These are phyloP conservation scores for Phanerotoma sp. DNA, from an alignment of 2,888 invertebrate genomes.

Conservation along the genomic window DNA sequence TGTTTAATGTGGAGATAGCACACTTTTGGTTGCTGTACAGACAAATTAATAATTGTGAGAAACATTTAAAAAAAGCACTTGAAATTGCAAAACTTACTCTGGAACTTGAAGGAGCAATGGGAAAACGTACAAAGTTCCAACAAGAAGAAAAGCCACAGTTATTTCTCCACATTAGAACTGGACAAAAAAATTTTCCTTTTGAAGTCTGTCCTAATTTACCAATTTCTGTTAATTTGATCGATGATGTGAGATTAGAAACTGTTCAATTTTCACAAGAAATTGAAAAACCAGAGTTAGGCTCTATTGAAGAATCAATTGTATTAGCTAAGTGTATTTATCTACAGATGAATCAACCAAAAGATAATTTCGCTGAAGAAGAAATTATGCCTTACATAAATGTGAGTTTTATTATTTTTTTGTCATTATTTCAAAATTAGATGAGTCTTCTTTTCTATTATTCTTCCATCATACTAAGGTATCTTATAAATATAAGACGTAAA, in stretches of 20 bases:
- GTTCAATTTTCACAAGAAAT: constrained; percentile 69
- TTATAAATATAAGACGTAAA: too few relatives aligned
- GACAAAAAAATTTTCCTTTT: constrained; percentile 55
- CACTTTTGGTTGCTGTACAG: constrained; percentile 75
- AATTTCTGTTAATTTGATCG: constrained; percentile 72
- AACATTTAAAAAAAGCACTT: constrained; percentile 67
- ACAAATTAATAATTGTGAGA: constrained; percentile 70
- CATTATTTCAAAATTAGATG: constrained; percentile 9
- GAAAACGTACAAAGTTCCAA: constrained; percentile 90
- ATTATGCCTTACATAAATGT: constrained; percentile 72
- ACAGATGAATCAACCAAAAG: constrained; percentile 74
- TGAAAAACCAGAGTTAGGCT: constrained; percentile 63
- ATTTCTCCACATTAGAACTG: constrained; percentile 66
- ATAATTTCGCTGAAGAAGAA: constrained; percentile 80
- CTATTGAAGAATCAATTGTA: constrained; percentile 77
- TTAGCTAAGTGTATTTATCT: constrained; percentile 73
- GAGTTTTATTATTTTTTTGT: too few relatives aligned
- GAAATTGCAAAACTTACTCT: constrained; percentile 68
- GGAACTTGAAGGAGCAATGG: constrained; percentile 75
- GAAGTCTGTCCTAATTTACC: constrained; percentile 62
- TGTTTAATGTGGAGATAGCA: constrained; percentile 63
- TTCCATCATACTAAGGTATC: too few relatives aligned
- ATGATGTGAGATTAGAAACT: constrained; percentile 83
- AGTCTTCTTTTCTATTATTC: constrained; percentile 5
- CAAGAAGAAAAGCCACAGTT: constrained; percentile 80